These are phyloP conservation scores for Antheraea yamamai DNA, from an alignment of 2,888 invertebrate species.

Conservation along the genomic window DNA sequence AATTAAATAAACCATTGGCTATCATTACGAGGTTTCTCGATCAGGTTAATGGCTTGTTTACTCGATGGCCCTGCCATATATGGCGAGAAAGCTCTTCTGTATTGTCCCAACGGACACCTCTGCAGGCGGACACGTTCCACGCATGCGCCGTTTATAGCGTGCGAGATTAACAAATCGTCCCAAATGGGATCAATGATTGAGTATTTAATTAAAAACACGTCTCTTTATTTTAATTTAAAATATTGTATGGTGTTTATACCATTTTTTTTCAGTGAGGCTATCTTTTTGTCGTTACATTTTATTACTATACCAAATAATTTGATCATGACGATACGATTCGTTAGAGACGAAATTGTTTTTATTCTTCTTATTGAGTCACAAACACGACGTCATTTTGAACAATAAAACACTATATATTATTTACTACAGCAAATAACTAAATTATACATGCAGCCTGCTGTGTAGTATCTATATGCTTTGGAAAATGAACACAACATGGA, in stretches of 20 bases:
- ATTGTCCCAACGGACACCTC: slow-evolving; percentile 65
- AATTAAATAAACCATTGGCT: slow-evolving; percentile 71
- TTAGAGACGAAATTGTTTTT: background rate
- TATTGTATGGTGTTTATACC: background rate
- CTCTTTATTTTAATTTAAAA: background rate
- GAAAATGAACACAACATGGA: background rate
- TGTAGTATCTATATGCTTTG: background rate
- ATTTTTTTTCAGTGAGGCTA: background rate
- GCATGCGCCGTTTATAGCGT: slow-evolving; percentile 42
- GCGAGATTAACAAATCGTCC: slow-evolving; percentile 11
- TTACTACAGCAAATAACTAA: too few species aligned
- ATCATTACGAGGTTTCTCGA: slow-evolving; percentile 57
- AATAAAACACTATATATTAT: background rate
- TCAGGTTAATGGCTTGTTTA: slow-evolving; percentile 73
- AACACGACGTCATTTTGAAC: background rate
- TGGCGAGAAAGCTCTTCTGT: slow-evolving; percentile 77
- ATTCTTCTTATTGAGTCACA: background rate
- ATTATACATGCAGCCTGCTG: too few species aligned
- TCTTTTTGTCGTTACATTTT: background rate
- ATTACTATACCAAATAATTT: background rate
- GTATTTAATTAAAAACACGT: slow-evolving; percentile 5
- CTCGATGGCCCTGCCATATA: slow-evolving; percentile 68
- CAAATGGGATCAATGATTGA: slow-evolving; percentile 10
- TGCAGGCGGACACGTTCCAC: slow-evolving; percentile 61
- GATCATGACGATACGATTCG: background rate